phyloP scores from a whole-genome alignment of 2,797 vertebrate genomes.

The Arremon brunneinucha region DNA sequence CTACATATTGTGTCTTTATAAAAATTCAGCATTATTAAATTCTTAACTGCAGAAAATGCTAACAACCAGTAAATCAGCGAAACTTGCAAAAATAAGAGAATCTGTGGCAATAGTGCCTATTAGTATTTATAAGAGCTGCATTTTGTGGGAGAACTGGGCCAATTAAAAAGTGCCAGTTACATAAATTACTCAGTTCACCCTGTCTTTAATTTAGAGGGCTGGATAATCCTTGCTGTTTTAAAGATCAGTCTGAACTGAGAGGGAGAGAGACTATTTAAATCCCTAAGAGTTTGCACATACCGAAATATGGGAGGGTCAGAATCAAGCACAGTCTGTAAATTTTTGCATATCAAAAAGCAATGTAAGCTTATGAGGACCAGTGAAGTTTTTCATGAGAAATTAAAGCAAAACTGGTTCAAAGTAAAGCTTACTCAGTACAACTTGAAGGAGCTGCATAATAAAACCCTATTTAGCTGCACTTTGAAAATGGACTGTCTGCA shows the following conservation, averaged over 20 bases:
- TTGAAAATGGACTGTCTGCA: conserved; percentile 39
- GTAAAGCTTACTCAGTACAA: conserved; percentile 13
- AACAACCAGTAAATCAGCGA: conserved; percentile 56
- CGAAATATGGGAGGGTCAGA: conserved; percentile 57
- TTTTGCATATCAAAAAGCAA: conserved; percentile 67
- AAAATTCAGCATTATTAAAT: conserved; percentile 52
- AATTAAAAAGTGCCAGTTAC: conserved; percentile 56
- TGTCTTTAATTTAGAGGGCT: conserved; percentile 62
- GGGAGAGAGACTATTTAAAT: conserved; percentile 45
- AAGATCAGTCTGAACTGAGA: conserved; percentile 57
- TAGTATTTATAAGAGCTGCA: conserved; percentile 68
- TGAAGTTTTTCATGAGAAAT: conserved; percentile 44
- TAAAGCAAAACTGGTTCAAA: conserved; percentile 39
- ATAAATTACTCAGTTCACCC: conserved; percentile 48
- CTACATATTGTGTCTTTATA: conserved; percentile 46
- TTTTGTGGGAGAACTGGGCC: conserved; percentile 65
- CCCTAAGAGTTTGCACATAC: conserved; percentile 58
- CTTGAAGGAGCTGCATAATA: conserved; percentile 50
- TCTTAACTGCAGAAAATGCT: conserved; percentile 56
- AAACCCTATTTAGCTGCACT: conserved; percentile 50
- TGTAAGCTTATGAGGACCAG: conserved; percentile 35
- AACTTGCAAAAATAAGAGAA: conserved; percentile 58
- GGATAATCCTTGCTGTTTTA: conserved; percentile 60
- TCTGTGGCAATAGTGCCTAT: conserved; percentile 65
- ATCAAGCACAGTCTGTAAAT: conserved; percentile 69